Evolutionary conservation across 1,140 invertebrate species (phyloP).

Genomic region (Pemphigus obesinymphae): DNA sequence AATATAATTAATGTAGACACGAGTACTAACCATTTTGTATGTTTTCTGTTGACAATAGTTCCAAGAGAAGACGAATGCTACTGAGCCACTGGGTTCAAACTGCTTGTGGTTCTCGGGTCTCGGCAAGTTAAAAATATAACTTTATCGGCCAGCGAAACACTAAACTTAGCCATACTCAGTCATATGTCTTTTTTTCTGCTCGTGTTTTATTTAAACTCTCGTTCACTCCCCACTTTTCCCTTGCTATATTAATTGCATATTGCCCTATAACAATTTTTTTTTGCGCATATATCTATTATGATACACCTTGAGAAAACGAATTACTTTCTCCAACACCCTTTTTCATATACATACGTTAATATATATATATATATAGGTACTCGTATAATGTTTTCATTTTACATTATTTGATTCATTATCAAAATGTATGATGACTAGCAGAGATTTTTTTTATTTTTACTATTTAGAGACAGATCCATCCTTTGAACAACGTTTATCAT

Average conservation of each 20-base stretch:
- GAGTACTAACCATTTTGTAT: constrained; percentile 25
- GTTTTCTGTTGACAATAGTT: constrained; percentile 16
- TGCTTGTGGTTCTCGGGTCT: background rate
- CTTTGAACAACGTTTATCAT: too few relatives aligned
- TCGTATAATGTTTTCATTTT: constrained; percentile 7
- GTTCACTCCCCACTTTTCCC: background rate
- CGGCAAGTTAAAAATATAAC: constrained; percentile 30
- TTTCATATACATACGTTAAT: background rate
- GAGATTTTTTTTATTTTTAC: too few relatives aligned
- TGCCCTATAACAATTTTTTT: constrained; percentile 10
- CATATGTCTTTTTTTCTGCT: constrained; percentile 16
- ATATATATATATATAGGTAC: background rate
- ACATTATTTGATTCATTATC: background rate
- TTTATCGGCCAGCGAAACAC: constrained; percentile 11
- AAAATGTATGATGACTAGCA: too few relatives aligned
- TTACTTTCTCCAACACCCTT: background rate
- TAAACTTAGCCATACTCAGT: constrained; percentile 42
- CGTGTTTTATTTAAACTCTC: constrained; percentile 29
- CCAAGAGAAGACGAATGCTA: constrained; percentile 17
- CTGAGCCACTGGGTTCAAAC: constrained; percentile 16
- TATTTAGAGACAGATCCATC: too few relatives aligned
- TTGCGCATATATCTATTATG: background rate
- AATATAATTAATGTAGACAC: background rate
- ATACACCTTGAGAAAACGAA: background rate
- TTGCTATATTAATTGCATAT: background rate